These are phyloP conservation scores for Metellina segmentata DNA, from an alignment of 2,888 invertebrate species.

Conservation along the genomic window DNA sequence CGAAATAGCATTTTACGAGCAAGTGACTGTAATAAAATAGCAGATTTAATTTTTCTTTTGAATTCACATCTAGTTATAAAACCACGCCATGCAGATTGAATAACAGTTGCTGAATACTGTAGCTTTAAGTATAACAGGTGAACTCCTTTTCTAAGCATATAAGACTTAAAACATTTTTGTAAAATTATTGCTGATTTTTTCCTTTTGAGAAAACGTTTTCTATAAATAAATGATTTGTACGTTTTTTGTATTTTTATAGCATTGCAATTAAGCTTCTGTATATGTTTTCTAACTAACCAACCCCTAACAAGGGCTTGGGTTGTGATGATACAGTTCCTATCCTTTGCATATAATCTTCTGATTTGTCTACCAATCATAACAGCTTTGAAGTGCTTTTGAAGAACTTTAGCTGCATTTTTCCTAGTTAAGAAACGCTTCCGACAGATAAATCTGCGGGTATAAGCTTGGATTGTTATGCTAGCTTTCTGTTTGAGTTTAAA, in stretches of 20 bases:
- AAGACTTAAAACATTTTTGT: background rate
- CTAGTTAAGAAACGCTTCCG: background rate
- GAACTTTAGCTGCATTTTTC: background rate
- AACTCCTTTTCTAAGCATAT: background rate
- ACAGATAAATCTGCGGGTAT: background rate
- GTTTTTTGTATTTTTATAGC: background rate
- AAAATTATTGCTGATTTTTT: background rate
- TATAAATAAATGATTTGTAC: background rate
- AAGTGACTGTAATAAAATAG: background rate
- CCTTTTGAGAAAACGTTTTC: background rate
- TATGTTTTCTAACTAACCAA: background rate
- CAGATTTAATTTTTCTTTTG: conserved; percentile 29
- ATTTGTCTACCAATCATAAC: background rate
- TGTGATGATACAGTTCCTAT: background rate
- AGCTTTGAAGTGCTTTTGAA: background rate
- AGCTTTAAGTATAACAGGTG: background rate
- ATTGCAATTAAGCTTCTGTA: background rate
- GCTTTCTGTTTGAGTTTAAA: background rate
- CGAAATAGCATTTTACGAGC: background rate
- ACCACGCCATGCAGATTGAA: conserved; percentile 12
- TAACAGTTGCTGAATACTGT: conserved; percentile 7
- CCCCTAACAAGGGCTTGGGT: conserved; percentile 7
- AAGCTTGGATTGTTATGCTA: conserved; percentile 4
- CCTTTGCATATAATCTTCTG: background rate
- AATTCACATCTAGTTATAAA: background rate